phyloP scores from a whole-genome alignment of 2,797 vertebrate species.

The Eulemur mongoz region DNA sequence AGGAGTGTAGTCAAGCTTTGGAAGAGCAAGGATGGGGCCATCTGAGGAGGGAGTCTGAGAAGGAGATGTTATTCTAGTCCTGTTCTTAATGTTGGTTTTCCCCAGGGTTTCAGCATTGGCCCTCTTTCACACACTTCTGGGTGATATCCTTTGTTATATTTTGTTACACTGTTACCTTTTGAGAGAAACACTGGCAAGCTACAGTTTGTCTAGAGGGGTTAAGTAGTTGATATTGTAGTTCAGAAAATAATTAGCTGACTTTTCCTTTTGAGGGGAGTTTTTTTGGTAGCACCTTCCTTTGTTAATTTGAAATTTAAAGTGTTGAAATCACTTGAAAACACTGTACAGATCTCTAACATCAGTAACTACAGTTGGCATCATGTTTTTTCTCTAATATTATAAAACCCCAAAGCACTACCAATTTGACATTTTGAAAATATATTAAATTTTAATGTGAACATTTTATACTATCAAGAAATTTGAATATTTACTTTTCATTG shows the following conservation, averaged over 20 bases:
- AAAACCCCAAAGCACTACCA: background rate
- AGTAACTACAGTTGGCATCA: background rate
- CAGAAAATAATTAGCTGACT: background rate
- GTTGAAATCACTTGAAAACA: conserved; percentile 8
- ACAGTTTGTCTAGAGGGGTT: background rate
- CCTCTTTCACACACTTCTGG: background rate
- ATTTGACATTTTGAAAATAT: conserved; percentile 6
- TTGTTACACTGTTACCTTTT: background rate
- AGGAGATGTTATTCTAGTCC: background rate
- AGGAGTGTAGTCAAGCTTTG: background rate
- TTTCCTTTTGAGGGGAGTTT: background rate
- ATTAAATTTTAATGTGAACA: conserved; percentile 16
- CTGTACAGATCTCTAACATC: background rate
- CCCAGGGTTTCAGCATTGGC: background rate
- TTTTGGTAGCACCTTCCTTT: background rate
- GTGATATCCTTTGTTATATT: background rate
- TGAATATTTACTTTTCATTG: background rate
- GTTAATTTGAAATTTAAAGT: conserved; percentile 38
- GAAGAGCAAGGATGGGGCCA: background rate
- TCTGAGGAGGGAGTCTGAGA: background rate
- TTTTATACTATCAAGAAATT: background rate
- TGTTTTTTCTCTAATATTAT: background rate
- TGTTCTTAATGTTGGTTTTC: background rate
- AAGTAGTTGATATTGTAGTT: background rate
- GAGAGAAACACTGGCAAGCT: conserved; percentile 44